Evolutionary conservation across 2,797 vertebrate species (phyloP).

Genomic region (Poeciliopsis paucimaculata): DNA sequence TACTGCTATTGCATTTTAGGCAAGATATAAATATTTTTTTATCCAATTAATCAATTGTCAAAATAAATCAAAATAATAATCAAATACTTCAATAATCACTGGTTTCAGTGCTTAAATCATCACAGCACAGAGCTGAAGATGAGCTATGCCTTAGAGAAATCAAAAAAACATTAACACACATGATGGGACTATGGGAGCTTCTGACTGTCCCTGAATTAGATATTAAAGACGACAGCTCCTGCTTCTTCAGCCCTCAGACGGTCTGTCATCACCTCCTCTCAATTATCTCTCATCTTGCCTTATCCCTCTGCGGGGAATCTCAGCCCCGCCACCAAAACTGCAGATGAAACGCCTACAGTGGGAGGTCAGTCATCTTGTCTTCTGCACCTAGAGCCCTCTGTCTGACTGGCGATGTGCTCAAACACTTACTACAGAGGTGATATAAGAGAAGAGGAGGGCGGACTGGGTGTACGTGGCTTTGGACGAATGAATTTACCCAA

Average conservation of each 20-base stretch:
- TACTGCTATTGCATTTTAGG: too few species aligned
- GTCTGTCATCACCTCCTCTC: constrained; percentile 28
- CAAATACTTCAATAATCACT: too few species aligned
- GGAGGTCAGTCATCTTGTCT: constrained; percentile 67
- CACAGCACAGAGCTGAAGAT: not conserved
- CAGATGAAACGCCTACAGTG: constrained; percentile 62
- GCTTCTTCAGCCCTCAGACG: constrained; percentile 16
- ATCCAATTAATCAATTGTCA: too few species aligned
- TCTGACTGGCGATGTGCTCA: not conserved
- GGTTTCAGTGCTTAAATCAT: not conserved
- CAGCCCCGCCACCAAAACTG: constrained; percentile 37
- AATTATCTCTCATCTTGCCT: constrained; percentile 34
- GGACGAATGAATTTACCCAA: constrained; percentile 39
- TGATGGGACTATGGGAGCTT: not conserved
- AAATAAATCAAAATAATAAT: too few species aligned
- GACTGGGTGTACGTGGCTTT: constrained; percentile 43
- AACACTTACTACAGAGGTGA: constrained; percentile 24
- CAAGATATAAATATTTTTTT: too few species aligned
- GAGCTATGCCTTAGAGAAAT: not conserved
- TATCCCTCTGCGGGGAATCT: constrained; percentile 35
- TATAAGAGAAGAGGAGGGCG: constrained; percentile 19
- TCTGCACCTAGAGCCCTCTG: constrained; percentile 62
- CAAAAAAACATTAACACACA: not conserved
- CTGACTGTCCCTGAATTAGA: constrained; percentile 19
- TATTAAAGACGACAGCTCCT: constrained; percentile 11